Base-by-base conservation (phyloP, 2,797 vertebrate species). In the Lycodopsis pacificus region DNA sequence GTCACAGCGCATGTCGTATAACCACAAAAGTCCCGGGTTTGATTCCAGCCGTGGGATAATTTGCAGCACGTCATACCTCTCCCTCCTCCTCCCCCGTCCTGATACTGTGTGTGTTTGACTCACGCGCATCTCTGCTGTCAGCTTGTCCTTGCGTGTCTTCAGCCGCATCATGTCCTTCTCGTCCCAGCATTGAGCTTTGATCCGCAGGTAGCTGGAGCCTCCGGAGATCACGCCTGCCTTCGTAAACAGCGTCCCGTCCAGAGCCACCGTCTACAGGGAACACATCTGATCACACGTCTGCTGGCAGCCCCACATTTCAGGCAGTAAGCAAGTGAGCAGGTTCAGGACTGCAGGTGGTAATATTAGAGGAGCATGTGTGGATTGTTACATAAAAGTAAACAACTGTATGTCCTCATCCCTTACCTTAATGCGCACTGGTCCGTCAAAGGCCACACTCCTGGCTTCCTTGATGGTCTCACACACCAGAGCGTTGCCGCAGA, bases 151-250 rank as follows among this genome's bases (percentile, higher is more conserved):
- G 83, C 56, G 94, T 71, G 97, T 96, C 83, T 94, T 98, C 80
- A 99, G 92, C 58, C 77, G 88, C 57, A 51, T 94, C 0, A 99
- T 76, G n/a, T 96, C 96, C 83, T 97, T 97, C 34, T 98, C 97
- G 36, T 99, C 96, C 98, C 98, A 99, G 88, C 86, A 91, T 56
- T 90, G 95, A 75, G 98, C 97, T 93, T 97, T 99, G 83, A 77
- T 90, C 79, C 93, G 95, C 87, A 99, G 94, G 83, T 97, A 92
- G 83, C 93, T 95, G 72, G 97, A 96, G 22, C 98, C 98, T 88
- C 98, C 98, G 49, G 98, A 99, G 79, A 99, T 98, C 68, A 97
- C 95, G 14, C 98, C 98, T 13, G 97, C 98, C 86, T 97, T 98
- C 61, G 95, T 88, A 93, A 99, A 99, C 70, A 99, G 88, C 42